phyloP scores from a whole-genome alignment of 2,888 invertebrate species.

The Trachelus tabidus region DNA sequence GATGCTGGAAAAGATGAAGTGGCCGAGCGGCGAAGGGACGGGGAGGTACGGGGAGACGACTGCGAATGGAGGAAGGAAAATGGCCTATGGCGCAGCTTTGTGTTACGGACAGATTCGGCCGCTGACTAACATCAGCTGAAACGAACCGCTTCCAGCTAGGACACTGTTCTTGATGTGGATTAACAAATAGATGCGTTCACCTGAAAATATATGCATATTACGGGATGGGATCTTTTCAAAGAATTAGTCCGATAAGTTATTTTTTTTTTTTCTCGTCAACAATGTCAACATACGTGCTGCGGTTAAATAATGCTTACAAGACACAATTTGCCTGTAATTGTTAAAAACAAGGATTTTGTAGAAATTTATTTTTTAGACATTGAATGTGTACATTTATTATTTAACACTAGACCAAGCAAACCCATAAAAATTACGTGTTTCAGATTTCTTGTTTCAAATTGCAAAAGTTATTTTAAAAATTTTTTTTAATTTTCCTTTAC shows the following conservation, averaged over 20 bases:
- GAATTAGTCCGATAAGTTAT: not conserved
- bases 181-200: not conserved
- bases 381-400: too few relatives aligned
- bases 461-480: too few relatives aligned
- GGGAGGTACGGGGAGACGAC: not conserved
- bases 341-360: not conserved
- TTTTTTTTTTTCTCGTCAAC: not conserved
- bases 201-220: not conserved
- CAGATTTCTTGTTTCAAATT: too few relatives aligned
- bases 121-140: slow-evolving; percentile 8
- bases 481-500: too few relatives aligned
- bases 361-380: too few relatives aligned
- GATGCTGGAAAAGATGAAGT: not conserved
- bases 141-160: not conserved
- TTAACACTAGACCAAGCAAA: too few relatives aligned
- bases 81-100: slow-evolving; percentile 34
- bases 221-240: not conserved
- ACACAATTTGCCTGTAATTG: not conserved
- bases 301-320: not conserved
- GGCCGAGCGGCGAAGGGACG: slow-evolving; percentile 7
- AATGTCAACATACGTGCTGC: not conserved
- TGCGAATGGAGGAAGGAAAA: slow-evolving; percentile 23
- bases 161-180: slow-evolving; percentile 1
- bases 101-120: slow-evolving; percentile 30
- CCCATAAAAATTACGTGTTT: too few relatives aligned